Evolutionary conservation across 2,113 vertebrate genomes (phyloP), one percentile per base, ranked within the genome.

Genomic region (Cisticola juncidis): DNA sequence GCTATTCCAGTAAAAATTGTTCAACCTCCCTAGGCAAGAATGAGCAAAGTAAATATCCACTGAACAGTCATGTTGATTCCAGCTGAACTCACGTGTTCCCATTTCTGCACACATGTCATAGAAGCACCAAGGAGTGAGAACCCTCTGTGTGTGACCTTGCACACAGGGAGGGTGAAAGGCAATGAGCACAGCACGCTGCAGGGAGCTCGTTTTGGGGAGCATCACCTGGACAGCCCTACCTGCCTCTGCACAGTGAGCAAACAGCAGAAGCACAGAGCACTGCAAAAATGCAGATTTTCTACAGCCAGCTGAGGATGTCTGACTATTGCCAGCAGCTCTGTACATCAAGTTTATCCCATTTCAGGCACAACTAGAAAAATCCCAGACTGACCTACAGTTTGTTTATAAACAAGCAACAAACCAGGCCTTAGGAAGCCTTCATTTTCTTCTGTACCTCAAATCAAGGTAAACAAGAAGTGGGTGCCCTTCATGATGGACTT

Each of bases 161-260:
- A 7, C 3, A 13, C 9, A 1, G 16, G 31, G 17, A 68, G 40
- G 28, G 24, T 0, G 0, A 44, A 48, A 91, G 42, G 57, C 50
- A 78, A 72, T 7, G 29, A 65, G 50, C 60, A 45, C 1, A 57
- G 24, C 28, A 50, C 0, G 0, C 40, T 61, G 51, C 60, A 86
- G 56, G 84, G 35, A 66, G 24, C 45, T 74, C 0, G 0, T 68
- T 86, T 54, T 66, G 60, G 77, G 60, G 51, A 90, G 35, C 61
- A 29, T 58, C 77, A n/a, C 48, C 44, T 2, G 3, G 19, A 24
- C 35, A 93, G 69, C n/a, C 60, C 38, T 14, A 73, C 44, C 42
- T 71, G 31, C 23, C n/a, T 56, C 50, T 71, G 53, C 71, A 61
- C 23, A 61, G n/a, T 0, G 0, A 76, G 53, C n/a, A 33, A 87